Evolutionary conservation across 2,113 vertebrate species (phyloP), one percentile per base, ranked within the genome.

Genomic region (Cavia porcellus): DNA sequence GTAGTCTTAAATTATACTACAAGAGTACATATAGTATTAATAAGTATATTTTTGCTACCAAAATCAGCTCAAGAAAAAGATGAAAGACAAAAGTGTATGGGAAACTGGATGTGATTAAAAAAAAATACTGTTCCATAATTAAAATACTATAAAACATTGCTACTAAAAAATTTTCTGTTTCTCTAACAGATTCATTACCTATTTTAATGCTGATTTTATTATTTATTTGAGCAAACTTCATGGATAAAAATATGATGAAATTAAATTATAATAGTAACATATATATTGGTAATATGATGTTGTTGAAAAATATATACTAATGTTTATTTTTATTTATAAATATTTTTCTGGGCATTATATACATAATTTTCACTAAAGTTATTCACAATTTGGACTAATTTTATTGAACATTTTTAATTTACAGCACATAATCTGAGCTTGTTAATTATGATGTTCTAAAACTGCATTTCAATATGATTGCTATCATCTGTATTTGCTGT

Each of bases 1-100:
- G 3, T 45, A 88, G 0, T 55, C 35, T 96, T 7, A 94, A 62
- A 88, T 81, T 80, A 55, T 66, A 86, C 92, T 77, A 84, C 64
- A 22, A 3, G 17, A 57, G 1, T 11, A 90, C 0, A 5, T 70
- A 25, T 1, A 84, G 11, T 10, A 89, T 81, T 83, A 79, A 94
- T 9, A 82, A 80, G 82, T 62, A 1, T 42, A 64, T 66, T 30
- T 47, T 57, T 22, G 32, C 68, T 74, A 74, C 0, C 4, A 90
- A 74, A 95, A 38, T 74, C 1, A 82, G 0, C 28, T 83, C 35
- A 93, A 89, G 24, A 86, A 59, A 0, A 38, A 70, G 28, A 62
- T 64, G 17, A 86, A 83, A 7, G 3, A 45, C 75, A 83, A 92
- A 10, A 1, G 42, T 47, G 61, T 74, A 20, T 0, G 13, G 1